Percentiles rank a stretch among this genome's conserved stretches.
Conservation (phyloP, 2,797 vertebrate species). For the Xenentodon cancila region DNA sequence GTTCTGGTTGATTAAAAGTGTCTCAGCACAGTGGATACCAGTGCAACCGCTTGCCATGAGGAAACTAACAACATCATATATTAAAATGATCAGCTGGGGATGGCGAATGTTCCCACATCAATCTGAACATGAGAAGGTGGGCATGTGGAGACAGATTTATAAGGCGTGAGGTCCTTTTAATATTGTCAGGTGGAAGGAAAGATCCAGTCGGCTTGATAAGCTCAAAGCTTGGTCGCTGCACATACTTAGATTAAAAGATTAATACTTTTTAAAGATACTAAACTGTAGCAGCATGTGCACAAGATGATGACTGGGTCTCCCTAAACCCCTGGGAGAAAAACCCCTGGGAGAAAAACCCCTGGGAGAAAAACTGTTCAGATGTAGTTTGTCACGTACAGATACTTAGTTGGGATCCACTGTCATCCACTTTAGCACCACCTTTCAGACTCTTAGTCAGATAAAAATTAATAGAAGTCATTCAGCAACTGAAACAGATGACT, state of each 20-base stretch:
- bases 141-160: conserved; percentile 72
- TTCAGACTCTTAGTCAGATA: too few species aligned
- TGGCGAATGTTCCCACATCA: conserved; percentile 70
- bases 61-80: conserved; percentile 73
- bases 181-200: conserved; percentile 51
- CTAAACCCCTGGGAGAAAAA: too few species aligned
- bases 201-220: conserved; percentile 31
- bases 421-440: too few species aligned
- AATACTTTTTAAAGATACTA: conserved; percentile 5
- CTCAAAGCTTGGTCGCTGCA: conserved; percentile 10
- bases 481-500: not conserved
- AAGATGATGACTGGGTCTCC: not conserved
- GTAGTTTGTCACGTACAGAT: too few species aligned
- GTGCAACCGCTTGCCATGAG: conserved; percentile 64
- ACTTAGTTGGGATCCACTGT: too few species aligned
- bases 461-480: too few species aligned
- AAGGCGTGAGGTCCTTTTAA: conserved; percentile 67
- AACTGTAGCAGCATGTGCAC: not conserved
- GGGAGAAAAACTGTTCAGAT: too few species aligned
- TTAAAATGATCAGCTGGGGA: conserved; percentile 68
- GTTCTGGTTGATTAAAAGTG: conserved; percentile 82
- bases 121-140: conserved; percentile 60
- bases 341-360: too few species aligned
- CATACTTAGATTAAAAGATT: conserved; percentile 6
- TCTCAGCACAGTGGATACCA: conserved; percentile 70